Evolutionary conservation across 2,113 vertebrate species (phyloP), one percentile per base, ranked within the genome.

Genomic region (Labeo catla): DNA sequence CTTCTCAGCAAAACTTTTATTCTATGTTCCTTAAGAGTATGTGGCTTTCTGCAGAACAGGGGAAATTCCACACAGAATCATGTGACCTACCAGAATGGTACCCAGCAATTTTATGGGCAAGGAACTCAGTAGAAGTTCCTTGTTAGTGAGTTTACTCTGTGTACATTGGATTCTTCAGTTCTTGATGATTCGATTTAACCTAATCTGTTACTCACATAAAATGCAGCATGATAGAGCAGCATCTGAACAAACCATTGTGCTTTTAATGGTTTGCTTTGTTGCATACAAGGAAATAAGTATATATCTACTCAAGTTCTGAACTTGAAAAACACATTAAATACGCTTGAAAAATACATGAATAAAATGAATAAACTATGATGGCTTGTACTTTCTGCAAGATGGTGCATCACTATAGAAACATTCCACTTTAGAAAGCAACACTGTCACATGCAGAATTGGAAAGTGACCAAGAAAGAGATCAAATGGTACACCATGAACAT

Each of bases 21-120:
- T 87, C 57, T 36, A 19, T 81, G 81, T 76, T 88, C 81, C 86
- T 85, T 39, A 59, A 80, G 78, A 65, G 63, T 15, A 77, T 76
- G 83, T 86, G 89, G 84, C 88, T 86, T 59, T 21, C 72, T 74
- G 88, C 89, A 61, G 88, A 93, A 90, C 63, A 61, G 87, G 90
- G 87, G 90, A 90, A 90, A 92, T 94, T 94, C 89, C 91, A 82
- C 83, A 66, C 45, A 61, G 0, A 73, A 91, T 93, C 93, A 94
- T 93, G 92, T 94, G 93, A 84, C 89, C 57, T 21, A 81, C 89
- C 66, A 72, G 70, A 88, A 84, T 85, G 59, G 78, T 87, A 84
- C 86, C 61, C 83, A 63, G 50, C 81, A 52, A 66, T 89, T 93
- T 90, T 76, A 90, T 89, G 82, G 87, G 76, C 87, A 87, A 89